phyloP scores from a whole-genome alignment of 2,888 invertebrate genomes.

The Hirtodrosophila alboralis region DNA sequence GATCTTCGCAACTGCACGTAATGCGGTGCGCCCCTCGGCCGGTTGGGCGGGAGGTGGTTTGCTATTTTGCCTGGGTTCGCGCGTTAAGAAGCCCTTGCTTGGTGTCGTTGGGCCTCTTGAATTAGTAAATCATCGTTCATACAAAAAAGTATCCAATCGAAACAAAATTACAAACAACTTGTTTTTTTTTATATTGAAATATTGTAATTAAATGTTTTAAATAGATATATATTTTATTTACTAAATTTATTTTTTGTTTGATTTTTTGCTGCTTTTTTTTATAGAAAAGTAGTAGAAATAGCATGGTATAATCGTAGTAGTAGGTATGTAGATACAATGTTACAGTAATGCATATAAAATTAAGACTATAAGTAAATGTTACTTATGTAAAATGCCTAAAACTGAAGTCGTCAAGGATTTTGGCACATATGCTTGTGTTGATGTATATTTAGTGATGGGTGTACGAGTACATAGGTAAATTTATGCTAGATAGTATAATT shows the following conservation, averaged over 20 bases:
- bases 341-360: constrained; percentile 51
- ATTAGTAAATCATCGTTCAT: no score
- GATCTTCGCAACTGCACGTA: no score
- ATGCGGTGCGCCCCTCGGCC: no score
- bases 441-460: constrained; percentile 19
- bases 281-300: constrained; percentile 40
- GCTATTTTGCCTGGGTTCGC: no score
- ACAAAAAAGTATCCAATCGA: no score
- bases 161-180: neutral
- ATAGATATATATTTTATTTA: constrained; percentile 33
- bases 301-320: constrained; percentile 19
- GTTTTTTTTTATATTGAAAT: constrained; percentile 44
- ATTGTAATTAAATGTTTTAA: constrained; percentile 37
- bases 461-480: constrained; percentile 16
- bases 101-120: no score
- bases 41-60: no score
- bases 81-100: no score
- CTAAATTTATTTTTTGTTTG: constrained; percentile 26
- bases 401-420: constrained; percentile 46
- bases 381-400: constrained; percentile 26
- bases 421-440: constrained; percentile 56
- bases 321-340: constrained; percentile 47
- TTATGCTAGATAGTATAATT: constrained; percentile 31
- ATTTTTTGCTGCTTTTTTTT: constrained; percentile 52
- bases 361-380: constrained; percentile 57